phyloP scores from a whole-genome alignment of 53 echinoderm and acorn worm genomes.

The Apostichopus leukothele region DNA sequence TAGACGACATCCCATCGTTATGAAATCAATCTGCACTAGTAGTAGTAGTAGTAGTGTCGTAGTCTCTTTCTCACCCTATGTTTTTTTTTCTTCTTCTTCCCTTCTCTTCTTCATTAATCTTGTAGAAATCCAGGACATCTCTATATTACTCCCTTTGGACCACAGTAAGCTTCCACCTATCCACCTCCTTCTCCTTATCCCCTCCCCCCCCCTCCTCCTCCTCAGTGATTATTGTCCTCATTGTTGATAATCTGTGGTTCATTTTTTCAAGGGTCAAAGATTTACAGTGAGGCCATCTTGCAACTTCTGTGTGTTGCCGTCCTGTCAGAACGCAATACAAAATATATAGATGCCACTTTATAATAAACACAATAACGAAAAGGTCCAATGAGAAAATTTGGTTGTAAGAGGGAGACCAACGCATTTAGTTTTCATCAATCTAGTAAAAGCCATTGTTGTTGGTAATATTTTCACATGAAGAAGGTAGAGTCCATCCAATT shows the following conservation, averaged over 20 bases:
- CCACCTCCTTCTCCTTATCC: neutral
- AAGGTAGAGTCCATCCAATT: too few relatives aligned
- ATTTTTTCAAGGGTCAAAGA: slow-evolving; percentile 17
- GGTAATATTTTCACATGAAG: too few relatives aligned
- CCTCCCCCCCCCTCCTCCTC: slow-evolving; percentile 10
- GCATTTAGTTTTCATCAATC: too few relatives aligned
- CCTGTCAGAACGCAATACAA: too few relatives aligned
- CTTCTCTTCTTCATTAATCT: slow-evolving; percentile 22
- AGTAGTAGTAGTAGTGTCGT: neutral
- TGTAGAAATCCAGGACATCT: slow-evolving; percentile 55
- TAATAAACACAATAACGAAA: too few relatives aligned
- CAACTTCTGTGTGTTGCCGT: neutral
- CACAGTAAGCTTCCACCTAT: slow-evolving; percentile 36
- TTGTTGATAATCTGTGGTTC: neutral
- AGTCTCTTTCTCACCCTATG: slow-evolving; percentile 32
- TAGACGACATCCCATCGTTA: neutral
- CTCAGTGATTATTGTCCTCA: neutral
- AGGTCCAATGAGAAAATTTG: too few relatives aligned
- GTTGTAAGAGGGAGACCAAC: too few relatives aligned
- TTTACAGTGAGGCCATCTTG: neutral
- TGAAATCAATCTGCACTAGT: neutral
- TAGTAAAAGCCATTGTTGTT: too few relatives aligned
- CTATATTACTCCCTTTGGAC: slow-evolving; percentile 42
- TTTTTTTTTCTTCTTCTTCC: slow-evolving; percentile 18
- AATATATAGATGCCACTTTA: too few relatives aligned